Evolutionary conservation across 2,797 vertebrate species (phyloP).

Genomic region (Octomys mimax): DNA sequence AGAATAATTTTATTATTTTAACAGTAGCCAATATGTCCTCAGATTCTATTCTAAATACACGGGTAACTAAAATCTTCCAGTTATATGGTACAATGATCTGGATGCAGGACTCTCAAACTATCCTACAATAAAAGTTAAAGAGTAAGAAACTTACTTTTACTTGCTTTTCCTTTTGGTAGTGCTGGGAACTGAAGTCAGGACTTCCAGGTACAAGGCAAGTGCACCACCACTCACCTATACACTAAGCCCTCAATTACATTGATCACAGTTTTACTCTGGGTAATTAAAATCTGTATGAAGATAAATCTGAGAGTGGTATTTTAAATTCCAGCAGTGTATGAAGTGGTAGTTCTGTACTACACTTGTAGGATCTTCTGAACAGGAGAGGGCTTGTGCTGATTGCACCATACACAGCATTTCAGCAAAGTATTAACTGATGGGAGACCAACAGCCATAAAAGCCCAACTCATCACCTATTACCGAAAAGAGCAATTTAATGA

Average conservation of each 20-base stretch:
- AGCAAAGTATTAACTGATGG: neutral
- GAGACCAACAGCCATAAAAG: neutral
- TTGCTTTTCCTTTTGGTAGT: neutral
- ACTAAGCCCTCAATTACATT: neutral
- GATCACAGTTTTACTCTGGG: neutral
- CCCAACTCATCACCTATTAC: neutral
- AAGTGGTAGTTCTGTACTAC: neutral
- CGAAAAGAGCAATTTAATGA: neutral
- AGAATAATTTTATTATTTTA: conserved; percentile 12
- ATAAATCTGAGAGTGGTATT: neutral
- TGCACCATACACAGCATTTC: neutral
- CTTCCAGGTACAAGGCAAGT: neutral
- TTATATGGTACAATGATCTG: neutral
- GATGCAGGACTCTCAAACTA: neutral
- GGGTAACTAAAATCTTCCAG: neutral
- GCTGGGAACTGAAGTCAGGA: neutral
- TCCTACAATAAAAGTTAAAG: conserved; percentile 1
- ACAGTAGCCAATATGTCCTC: neutral
- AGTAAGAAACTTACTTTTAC: neutral
- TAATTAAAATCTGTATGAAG: neutral
- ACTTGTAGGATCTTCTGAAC: rapidly evolving
- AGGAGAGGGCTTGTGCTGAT: neutral
- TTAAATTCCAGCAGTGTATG: neutral
- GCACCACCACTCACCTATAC: neutral
- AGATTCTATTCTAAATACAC: neutral